Conservation (phyloP, 1,140 invertebrate species). For the Babylonia areolata region DNA sequence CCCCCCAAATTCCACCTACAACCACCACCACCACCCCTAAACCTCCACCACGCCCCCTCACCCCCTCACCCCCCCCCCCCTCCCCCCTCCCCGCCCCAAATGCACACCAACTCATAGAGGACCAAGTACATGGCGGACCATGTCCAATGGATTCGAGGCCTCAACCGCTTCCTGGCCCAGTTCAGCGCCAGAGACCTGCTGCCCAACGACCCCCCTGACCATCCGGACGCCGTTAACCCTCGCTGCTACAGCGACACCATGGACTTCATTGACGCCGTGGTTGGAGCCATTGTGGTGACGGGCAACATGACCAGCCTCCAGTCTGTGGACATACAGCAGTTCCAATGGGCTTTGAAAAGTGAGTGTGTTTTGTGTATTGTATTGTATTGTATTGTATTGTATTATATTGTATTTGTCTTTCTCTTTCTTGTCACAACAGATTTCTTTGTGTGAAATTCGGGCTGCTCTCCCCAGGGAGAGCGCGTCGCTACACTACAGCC, state of each 20-base stretch:
- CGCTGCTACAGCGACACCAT: conserved; percentile 51
- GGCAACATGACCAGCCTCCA: conserved; percentile 13
- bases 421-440: too few species aligned
- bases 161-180: conserved; percentile 28
- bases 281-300: conserved; percentile 5
- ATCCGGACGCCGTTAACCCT: conserved; percentile 17
- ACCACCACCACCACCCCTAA: too few species aligned
- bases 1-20: too few species aligned
- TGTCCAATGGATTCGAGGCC: not conserved
- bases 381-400: too few species aligned
- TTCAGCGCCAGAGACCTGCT: conserved; percentile 42
- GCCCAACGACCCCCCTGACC: not conserved
- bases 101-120: not conserved
- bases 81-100: too few species aligned
- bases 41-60: too few species aligned
- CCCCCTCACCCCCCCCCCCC: too few species aligned
- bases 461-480: too few species aligned
- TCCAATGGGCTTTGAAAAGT: conserved; percentile 46
- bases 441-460: too few species aligned
- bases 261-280: conserved; percentile 47
- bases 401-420: too few species aligned
- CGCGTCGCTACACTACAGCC: too few species aligned
- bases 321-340: not conserved
- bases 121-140: not conserved
- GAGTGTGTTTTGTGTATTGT: too few species aligned